Evolutionary conservation across 2,888 invertebrate genomes (phyloP).

Genomic region (Apodemia duryi): DNA sequence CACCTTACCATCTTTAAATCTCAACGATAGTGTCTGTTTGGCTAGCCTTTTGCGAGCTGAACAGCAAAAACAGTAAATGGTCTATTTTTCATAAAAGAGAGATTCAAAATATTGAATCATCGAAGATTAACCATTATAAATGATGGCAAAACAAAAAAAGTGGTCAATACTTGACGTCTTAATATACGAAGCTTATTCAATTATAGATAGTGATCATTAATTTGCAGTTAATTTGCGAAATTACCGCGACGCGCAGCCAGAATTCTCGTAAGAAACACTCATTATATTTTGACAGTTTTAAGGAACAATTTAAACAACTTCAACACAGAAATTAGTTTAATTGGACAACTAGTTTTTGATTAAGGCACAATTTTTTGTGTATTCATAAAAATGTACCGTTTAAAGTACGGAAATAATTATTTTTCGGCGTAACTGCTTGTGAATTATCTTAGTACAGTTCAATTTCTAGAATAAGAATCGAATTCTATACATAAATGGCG

Average conservation of each 20-base stretch:
- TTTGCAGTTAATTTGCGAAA: conserved; percentile 39
- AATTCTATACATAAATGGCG: too few species aligned
- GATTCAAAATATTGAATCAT: neutral
- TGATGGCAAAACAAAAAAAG: conserved; percentile 25
- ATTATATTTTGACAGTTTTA: conserved; percentile 27
- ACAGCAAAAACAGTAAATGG: too few species aligned
- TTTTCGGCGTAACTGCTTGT: neutral
- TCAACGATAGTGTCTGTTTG: too few species aligned
- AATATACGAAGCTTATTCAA: conserved; percentile 39
- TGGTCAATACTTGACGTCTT: conserved; percentile 31
- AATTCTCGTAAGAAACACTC: conserved; percentile 11
- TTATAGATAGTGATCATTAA: conserved; percentile 62
- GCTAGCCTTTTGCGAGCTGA: too few species aligned
- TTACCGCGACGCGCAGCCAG: conserved; percentile 23
- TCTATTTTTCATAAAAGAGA: too few species aligned
- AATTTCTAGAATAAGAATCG: too few species aligned
- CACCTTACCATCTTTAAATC: too few species aligned
- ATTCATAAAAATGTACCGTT: neutral
- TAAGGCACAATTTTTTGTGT: conserved; percentile 32
- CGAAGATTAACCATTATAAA: conserved; percentile 14
- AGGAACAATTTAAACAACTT: conserved; percentile 39
- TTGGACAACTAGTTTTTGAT: conserved; percentile 42
- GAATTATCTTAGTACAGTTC: neutral
- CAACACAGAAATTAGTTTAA: conserved; percentile 43
- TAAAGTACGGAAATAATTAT: neutral